Base-by-base conservation (phyloP, 2,797 vertebrate genomes). In the Anolis apletophallus region DNA sequence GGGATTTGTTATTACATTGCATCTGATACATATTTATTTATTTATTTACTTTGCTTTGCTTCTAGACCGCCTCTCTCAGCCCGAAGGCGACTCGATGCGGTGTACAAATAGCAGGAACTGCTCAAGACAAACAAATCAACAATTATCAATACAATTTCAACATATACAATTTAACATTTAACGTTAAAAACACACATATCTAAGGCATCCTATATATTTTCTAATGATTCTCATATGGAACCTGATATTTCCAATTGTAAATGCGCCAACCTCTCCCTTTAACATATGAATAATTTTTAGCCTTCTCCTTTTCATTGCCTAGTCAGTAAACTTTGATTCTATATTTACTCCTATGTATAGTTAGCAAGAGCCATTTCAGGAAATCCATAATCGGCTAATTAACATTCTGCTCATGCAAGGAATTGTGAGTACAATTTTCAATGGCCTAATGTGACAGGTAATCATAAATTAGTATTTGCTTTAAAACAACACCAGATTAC, bases 401-500 rank as follows among this genome's bases (percentile, higher is more conserved):
- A 96, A 86, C 90, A 97, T 97, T 95, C 96, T 84, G 88, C 87
- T 95, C 95, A 90, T 83, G 89, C 88, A 93, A 94, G 88, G 73
- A 88, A 91, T 89, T 91, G 90, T 93, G 94, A 96, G 93, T 93
- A 96, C 93, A 95, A 96, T 97, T 96, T 96, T 96, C 95, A 94
- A 88, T 94, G 93, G 93, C 91, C 93, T 96, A 96, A 97, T 96
- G 95, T 97, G 96, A 97, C 96, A 97, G 94, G 96, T 97, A 96
- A 97, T 96, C 96, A 96, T 97, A 97, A 97, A 97, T 96, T 96
- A 96, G 95, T 96, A 94, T 96, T 96, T 96, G 95, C 95, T 96
- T 96, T 97, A 95, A 95, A 96, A 95, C 94, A 95, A 93, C 93
- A 94, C 90, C 78, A 89, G 92, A 93, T 95, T 92, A 94, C 5